Conservation (phyloP, 2,888 invertebrate genomes). For the Lissonota sp. region DNA sequence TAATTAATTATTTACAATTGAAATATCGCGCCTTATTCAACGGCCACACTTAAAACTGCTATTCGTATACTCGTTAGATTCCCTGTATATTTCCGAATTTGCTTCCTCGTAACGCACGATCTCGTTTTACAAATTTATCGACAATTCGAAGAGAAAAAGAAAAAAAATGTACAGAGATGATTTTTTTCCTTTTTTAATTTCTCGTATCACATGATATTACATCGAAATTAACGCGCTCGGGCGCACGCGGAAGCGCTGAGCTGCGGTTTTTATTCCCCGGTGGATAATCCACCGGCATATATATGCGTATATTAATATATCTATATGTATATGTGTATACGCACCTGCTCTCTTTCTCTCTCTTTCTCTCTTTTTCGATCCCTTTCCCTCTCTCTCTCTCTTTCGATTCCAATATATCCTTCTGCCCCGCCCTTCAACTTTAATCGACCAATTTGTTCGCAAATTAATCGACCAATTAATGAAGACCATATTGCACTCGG, state of each 20-base stretch:
- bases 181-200: conserved; percentile 52
- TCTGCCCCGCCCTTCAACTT: conserved; percentile 50
- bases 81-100: conserved; percentile 84
- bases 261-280: conserved; percentile 29
- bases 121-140: conserved; percentile 68
- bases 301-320: conserved; percentile 15
- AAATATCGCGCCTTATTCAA: conserved; percentile 59
- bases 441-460: conserved; percentile 55
- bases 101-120: conserved; percentile 79
- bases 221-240: conserved; percentile 63
- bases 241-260: conserved; percentile 59
- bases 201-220: conserved; percentile 81
- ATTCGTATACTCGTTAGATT: conserved; percentile 77
- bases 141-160: conserved; percentile 61
- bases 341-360: conserved; percentile 48
- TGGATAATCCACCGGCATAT: conserved; percentile 4
- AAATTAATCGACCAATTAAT: conserved; percentile 66
- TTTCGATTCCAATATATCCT: conserved; percentile 15
- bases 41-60: conserved; percentile 57
- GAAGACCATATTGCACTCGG: conserved; percentile 64
- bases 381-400: background rate
- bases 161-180: conserved; percentile 72
- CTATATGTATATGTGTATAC: conserved; percentile 2
- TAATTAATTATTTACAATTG: conserved; percentile 63
- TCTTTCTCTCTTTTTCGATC: conserved; percentile 12